Evolutionary conservation across 2,888 invertebrate species (phyloP), one percentile per base, ranked within the genome.

Genomic region (Melipona bicolor): DNA sequence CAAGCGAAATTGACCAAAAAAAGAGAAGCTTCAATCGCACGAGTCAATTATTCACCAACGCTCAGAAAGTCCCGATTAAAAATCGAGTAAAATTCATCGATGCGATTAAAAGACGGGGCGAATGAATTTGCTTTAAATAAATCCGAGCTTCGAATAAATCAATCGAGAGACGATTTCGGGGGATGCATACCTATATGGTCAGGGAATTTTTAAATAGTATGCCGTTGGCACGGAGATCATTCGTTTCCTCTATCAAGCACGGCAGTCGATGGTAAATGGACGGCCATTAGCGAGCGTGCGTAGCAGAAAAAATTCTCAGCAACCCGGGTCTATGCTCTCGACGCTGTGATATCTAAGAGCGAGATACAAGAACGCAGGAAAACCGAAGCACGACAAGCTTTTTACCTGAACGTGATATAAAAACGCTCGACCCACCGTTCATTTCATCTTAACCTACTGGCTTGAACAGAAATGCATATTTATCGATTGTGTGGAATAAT

Each of bases 81-180:
- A 61, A 61, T 61, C 77, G 62, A 36, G 32, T 32, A 43, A 78
- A 74, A 72, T 78, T 83, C 68, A 72, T 77, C 43, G 67, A 17
- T 36, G 49, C 59, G 78, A 83, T 84, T 83, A 70, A 83, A 82
- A 83, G 59, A 43, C 59, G 36, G 32, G 69, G 50, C 59, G 61
- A 50, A 82, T 71, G 59, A 83, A 77, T 65, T 67, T 65, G n/a
- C 36, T 67, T 19, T 54, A 73, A 71, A 77, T 84, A 78, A 83
- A 83, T 83, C 50, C 65, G 32, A 77, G 54, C 73, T 61, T 56
- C 67, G 36, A 70, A 15, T 56, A n/a, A 71, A 72, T 87, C 80
- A 87, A 81, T 82, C 62, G 69, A 73, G 69, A 27, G 27, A 27
- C 27, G 52, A 52, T 24, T 36, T 74, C 81, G 56, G 69, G 50